Base-by-base conservation (phyloP, 2,888 invertebrate genomes). In the Geophilus truncorum region DNA sequence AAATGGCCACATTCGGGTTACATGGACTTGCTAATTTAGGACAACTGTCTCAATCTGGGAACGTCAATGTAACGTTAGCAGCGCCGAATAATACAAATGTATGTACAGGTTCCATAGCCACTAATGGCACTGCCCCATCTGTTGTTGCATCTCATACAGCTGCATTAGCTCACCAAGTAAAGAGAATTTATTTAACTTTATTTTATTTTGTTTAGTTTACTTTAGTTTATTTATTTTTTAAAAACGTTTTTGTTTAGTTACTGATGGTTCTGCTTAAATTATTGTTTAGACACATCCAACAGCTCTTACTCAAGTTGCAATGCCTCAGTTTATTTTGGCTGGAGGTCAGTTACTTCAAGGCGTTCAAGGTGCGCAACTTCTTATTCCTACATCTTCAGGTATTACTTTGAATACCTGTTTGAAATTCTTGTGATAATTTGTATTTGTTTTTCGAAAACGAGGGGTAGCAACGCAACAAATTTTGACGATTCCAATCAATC, bases 361-460 rank as follows among this genome's bases (percentile, higher is more conserved):
- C 84, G 95, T 96, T 84, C 96, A 96, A 88, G 95, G 95, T 15
- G 95, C 96, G 77, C 97, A 97, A 87, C 91, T 97, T 81, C 92
- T 97, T 85, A 97, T 97, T 89, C 97, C 97, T 79, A 97, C 97
- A 80, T 95, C 96, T 82, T 95, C 96, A 91, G 96, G 96, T 95
- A 86, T 77, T 77, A 0, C 1, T 34, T 15, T 10, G 34, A 77
- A 77, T 25, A 23, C 10, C 1, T 28, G 10, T 62, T 23, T 12
- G 7, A 62, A 28, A 25, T 12, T 25, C 32, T 77, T 83, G 84
- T 81, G 84, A 81, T 85, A 85, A 75, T 25, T 23, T 25, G 1
- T 4, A 7, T 70, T 25, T 25, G 25, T 45, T 15, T 78, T 78
- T 21, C 45, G 88, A 0, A 51, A n/a, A 18, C 7, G 51, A 96